Evolutionary conservation across 2,113 vertebrate genomes (phyloP).

Genomic region (Andinoacara biseriatus): DNA sequence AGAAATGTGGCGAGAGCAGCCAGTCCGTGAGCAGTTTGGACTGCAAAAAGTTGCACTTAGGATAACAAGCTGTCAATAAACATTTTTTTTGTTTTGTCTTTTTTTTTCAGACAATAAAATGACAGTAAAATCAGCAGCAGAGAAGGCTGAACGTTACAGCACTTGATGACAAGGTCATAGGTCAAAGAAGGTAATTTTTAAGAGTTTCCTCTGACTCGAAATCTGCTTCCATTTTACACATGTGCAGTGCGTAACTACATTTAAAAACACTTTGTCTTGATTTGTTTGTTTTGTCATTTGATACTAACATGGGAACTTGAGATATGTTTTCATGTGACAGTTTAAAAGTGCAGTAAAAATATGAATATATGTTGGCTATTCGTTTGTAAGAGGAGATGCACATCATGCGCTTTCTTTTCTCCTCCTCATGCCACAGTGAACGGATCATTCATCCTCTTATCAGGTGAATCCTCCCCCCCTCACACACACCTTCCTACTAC

Average conservation of each 20-base stretch:
- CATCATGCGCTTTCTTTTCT: slow-evolving; percentile 25
- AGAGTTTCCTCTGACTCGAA: not conserved
- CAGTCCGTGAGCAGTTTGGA: not conserved
- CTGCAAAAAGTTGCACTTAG: not conserved
- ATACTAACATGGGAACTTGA: not conserved
- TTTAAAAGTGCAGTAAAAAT: not conserved
- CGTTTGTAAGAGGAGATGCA: slow-evolving; percentile 8
- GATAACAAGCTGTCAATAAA: not conserved
- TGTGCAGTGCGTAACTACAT: not conserved
- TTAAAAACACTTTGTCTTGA: not conserved
- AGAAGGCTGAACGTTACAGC: fast-evolving
- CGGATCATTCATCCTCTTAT: slow-evolving; percentile 75
- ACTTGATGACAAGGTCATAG: not conserved
- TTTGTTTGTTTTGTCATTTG: slow-evolving; percentile 6
- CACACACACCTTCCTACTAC: not conserved
- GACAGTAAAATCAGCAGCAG: not conserved
- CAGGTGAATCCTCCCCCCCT: slow-evolving; percentile 57
- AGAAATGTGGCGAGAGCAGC: not conserved
- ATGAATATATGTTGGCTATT: not conserved
- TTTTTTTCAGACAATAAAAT: not conserved
- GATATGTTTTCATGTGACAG: not conserved
- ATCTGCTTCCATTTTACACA: not conserved
- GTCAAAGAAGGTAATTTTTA: not conserved
- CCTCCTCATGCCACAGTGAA: slow-evolving; percentile 51
- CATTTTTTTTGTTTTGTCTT: not conserved